Evolutionary conservation across 1,140 invertebrate species (phyloP).

Genomic region (Nylanderia fulva): DNA sequence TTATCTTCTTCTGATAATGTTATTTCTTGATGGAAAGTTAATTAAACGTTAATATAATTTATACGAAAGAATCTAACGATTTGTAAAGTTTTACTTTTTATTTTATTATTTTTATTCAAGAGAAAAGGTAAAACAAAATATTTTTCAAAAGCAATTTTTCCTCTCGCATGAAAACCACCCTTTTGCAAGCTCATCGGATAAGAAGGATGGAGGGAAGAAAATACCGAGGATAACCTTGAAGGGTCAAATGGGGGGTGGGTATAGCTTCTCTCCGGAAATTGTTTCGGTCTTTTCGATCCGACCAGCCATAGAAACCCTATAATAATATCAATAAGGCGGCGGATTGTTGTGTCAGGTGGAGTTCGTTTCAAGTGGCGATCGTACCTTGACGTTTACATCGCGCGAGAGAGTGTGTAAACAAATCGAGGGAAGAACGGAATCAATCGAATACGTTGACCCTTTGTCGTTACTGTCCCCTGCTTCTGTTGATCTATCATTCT

Average conservation of each 20-base stretch:
- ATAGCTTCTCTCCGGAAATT: slow-evolving; percentile 50
- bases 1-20: neutral
- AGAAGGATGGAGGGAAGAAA: neutral
- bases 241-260: slow-evolving; percentile 51
- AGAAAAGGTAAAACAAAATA: neutral
- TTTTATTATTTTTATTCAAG: neutral
- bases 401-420: slow-evolving; percentile 40
- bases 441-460: slow-evolving; percentile 46
- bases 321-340: slow-evolving; percentile 54
- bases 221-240: neutral
- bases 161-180: neutral
- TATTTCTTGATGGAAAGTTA: neutral
- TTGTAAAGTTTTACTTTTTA: neutral
- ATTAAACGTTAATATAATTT: neutral
- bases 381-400: slow-evolving; percentile 30
- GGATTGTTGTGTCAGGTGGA: slow-evolving; percentile 57
- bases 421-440: slow-evolving; percentile 41
- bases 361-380: slow-evolving; percentile 43
- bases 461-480: neutral
- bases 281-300: slow-evolving; percentile 48
- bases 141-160: slow-evolving; percentile 1
- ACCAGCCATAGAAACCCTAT: slow-evolving; percentile 19
- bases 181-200: slow-evolving; percentile 25
- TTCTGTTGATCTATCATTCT: slow-evolving; percentile 12
- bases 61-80: neutral